These are phyloP conservation scores for Hylaeus volcanicus DNA, from an alignment of 1,140 invertebrate genomes.

Conservation along the genomic window DNA sequence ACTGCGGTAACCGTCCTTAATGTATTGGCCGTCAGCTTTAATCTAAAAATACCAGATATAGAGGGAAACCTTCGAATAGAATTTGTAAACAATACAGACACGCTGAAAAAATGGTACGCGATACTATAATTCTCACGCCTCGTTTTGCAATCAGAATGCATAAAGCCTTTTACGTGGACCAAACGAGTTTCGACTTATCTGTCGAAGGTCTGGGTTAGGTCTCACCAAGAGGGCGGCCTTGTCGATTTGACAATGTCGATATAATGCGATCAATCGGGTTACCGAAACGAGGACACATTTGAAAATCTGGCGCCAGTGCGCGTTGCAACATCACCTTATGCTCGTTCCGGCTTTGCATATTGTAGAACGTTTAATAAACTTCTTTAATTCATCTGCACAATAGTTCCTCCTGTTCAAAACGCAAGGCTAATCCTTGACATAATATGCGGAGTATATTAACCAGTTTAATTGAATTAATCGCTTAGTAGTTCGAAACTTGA, in stretches of 20 bases:
- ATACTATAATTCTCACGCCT: neutral
- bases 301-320: constrained; percentile 36
- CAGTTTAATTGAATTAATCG: constrained; percentile 1
- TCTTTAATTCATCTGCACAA: neutral
- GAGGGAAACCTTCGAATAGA: neutral
- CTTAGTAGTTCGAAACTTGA: neutral
- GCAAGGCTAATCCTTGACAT: neutral
- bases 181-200: constrained; percentile 49
- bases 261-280: constrained; percentile 15
- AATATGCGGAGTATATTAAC: neutral
- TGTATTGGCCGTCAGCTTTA: neutral
- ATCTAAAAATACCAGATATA: neutral
- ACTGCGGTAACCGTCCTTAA: neutral
- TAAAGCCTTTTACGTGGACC: neutral
- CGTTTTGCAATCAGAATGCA: neutral
- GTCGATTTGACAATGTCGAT: constrained; percentile 52
- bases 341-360: neutral
- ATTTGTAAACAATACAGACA: neutral
- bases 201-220: constrained; percentile 49
- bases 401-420: neutral
- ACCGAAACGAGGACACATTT: constrained; percentile 33
- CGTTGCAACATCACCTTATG: constrained; percentile 6
- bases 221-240: constrained; percentile 45
- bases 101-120: too few relatives aligned
- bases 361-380: neutral